Evolutionary conservation across 1,140 invertebrate genomes (phyloP), one percentile per base, ranked within the genome.

Genomic region (Papilio dardanus): DNA sequence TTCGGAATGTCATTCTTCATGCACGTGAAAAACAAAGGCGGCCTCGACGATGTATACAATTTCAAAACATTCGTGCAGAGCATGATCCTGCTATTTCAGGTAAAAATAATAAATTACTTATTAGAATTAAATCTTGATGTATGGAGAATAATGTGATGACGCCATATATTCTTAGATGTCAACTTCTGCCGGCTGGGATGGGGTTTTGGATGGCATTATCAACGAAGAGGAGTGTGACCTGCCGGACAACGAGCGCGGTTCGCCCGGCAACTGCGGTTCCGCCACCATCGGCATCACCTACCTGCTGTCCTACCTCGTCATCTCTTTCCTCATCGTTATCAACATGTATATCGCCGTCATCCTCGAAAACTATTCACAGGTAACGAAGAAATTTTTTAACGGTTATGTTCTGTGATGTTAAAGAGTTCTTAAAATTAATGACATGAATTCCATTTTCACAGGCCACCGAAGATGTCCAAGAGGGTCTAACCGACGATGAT

Each of bases 301-400:
- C 94, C 94, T 99, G 78, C 96, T 99, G 73, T 97, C 97, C 86
- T 99, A 99, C 93, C 95, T 99, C 89, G 98, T 99, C 84, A 99
- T 99, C 90, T 99, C 97, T 90, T 99, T 99, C 94, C 95, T 99
- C 83, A 99, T 99, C 88, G 98, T 99, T 79, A 99, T 99, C 91
- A 99, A 99, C 96, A 99, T 99, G 99, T 99, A 99, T 95, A 99
- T 99, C 93, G 98, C 98, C 86, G 98, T 99, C 89, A 99, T 99
- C 93, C 96, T 99, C 92, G 99, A 99, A 94, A 99, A 99, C 94
- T 99, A 99, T 94, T 99, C 98, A 75, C 97, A 98, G 91, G 91
- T 91, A 83, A 97, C n/a, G 31, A 74, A 10, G 7, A 37, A 37
- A 3, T 3, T 33, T 33, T 33, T 33, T 33, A 33, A 33, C 7